These are phyloP conservation scores for Chrysolina americana DNA, from an alignment of 2,888 invertebrate species.

Conservation along the genomic window DNA sequence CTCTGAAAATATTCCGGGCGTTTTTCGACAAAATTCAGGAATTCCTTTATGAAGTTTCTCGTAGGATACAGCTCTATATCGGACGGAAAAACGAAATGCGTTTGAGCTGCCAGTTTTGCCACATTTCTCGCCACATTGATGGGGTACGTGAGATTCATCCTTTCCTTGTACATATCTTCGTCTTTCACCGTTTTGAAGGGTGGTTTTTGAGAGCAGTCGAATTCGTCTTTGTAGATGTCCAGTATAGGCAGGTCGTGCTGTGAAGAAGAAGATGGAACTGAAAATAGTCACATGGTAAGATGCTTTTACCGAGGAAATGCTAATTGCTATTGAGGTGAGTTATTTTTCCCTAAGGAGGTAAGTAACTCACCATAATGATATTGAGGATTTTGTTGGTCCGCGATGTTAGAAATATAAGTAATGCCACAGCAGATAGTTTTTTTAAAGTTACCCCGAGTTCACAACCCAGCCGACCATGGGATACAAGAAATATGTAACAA, in stretches of 20 bases:
- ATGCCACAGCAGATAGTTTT: too few species aligned
- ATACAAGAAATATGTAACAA: too few species aligned
- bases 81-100: constrained; percentile 62
- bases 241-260: constrained; percentile 30
- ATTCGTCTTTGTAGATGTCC: constrained; percentile 65
- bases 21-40: constrained; percentile 53
- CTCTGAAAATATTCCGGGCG: constrained; percentile 47
- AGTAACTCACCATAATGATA: too few species aligned
- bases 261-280: too few species aligned
- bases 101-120: constrained; percentile 59
- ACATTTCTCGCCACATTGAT: constrained; percentile 63
- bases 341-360: too few species aligned
- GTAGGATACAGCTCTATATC: constrained; percentile 64
- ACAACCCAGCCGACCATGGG: too few species aligned
- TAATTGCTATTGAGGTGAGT: too few species aligned
- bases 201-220: constrained; percentile 79
- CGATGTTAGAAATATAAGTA: too few species aligned
- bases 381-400: too few species aligned
- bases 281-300: too few species aligned
- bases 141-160: constrained; percentile 59
- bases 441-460: too few species aligned
- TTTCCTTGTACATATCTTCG: constrained; percentile 68
- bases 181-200: constrained; percentile 79
- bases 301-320: too few species aligned
- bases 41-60: constrained; percentile 56